These are phyloP conservation scores for Scaptomyza pallida DNA, from an alignment of 1,140 invertebrate species.

Conservation along the genomic window DNA sequence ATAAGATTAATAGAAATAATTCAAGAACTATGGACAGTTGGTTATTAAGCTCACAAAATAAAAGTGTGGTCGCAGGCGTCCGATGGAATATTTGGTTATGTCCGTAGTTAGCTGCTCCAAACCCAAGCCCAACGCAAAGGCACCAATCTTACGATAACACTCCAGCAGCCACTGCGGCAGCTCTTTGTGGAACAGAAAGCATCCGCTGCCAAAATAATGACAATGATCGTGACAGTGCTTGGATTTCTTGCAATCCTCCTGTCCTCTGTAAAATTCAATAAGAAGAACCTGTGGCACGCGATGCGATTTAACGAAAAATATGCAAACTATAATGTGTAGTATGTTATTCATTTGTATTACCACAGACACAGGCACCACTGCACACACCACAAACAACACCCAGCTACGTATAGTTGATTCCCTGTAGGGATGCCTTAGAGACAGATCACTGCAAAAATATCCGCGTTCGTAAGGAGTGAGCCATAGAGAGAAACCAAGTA, in stretches of 20 bases:
- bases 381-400: slow-evolving; percentile 90
- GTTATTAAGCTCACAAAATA: slow-evolving; percentile 85
- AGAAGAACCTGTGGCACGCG: slow-evolving; percentile 54
- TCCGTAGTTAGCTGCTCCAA: slow-evolving; percentile 93
- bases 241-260: slow-evolving; percentile 29
- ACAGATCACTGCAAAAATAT: slow-evolving; percentile 98
- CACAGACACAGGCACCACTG: slow-evolving; percentile 88
- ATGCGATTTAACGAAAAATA: neutral
- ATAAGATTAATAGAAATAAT: neutral
- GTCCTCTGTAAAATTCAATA: slow-evolving; percentile 70
- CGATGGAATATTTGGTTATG: slow-evolving; percentile 95
- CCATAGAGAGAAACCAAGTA: slow-evolving; percentile 89
- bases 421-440: slow-evolving; percentile 92
- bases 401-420: slow-evolving; percentile 91
- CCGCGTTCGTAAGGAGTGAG: slow-evolving; percentile 93
- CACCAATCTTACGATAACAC: slow-evolving; percentile 89
- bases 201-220: slow-evolving; percentile 42
- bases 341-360: slow-evolving; percentile 89
- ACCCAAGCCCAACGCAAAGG: slow-evolving; percentile 93
- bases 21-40: neutral
- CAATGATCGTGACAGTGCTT: slow-evolving; percentile 39
- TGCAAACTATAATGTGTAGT: neutral
- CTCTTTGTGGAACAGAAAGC: slow-evolving; percentile 85
- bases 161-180: slow-evolving; percentile 89
- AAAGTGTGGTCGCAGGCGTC: slow-evolving; percentile 96